These are phyloP conservation scores for Scopus umbretta DNA, from an alignment of 2,113 vertebrate species.

Conservation along the genomic window DNA sequence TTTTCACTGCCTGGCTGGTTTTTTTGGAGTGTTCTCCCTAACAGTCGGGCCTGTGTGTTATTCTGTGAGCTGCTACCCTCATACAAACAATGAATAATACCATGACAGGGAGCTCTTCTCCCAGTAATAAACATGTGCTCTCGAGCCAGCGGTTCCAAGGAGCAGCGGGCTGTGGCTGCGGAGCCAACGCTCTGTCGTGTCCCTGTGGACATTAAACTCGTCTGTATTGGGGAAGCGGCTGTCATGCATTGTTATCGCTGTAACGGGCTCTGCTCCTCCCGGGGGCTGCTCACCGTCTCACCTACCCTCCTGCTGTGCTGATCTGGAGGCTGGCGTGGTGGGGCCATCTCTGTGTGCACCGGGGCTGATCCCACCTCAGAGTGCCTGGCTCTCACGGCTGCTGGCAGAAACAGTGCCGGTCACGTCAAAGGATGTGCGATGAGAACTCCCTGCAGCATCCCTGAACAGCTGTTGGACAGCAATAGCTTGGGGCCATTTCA, in stretches of 20 bases:
- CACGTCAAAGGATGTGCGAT: fast-evolving
- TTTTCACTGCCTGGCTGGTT: background rate
- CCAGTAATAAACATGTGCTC: background rate
- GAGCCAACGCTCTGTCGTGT: fast-evolving
- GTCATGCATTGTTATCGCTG: background rate
- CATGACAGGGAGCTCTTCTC: background rate
- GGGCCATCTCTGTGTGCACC: fast-evolving
- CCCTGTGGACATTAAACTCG: background rate
- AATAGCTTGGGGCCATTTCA: background rate
- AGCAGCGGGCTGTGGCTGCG: background rate
- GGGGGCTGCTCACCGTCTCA: fast-evolving
- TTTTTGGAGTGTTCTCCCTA: background rate
- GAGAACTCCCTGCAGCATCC: background rate
- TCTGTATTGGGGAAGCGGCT: fast-evolving
- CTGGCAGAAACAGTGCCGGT: background rate
- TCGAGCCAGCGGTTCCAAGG: background rate
- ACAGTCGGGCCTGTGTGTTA: background rate
- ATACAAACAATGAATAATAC: background rate
- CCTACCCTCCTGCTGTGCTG: background rate
- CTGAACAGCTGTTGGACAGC: background rate
- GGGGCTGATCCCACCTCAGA: fast-evolving
- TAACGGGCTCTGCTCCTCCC: background rate
- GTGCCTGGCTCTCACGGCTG: fast-evolving
- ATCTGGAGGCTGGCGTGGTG: background rate
- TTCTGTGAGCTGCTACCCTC: background rate